A percentile compares a stretch with the other conserved stretches of the same genome.
Conservation (phyloP, 1,140 invertebrate species). For the Phymastichus coffea region DNA sequence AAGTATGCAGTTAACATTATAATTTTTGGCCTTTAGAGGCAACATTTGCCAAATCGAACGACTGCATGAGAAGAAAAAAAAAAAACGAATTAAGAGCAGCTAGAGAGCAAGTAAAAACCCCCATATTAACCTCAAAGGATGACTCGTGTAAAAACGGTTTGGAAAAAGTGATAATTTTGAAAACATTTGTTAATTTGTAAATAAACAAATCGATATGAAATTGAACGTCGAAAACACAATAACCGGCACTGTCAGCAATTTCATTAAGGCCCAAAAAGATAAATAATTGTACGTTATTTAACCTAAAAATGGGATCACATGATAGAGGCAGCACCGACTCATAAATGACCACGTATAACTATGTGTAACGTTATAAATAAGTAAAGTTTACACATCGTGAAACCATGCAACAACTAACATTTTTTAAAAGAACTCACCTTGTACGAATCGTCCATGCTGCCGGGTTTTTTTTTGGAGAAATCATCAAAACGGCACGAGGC, state of each 20-base stretch:
- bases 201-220: too few species aligned
- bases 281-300: slow-evolving; percentile 12
- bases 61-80: too few species aligned
- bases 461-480: slow-evolving; percentile 13
- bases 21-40: too few species aligned
- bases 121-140: slow-evolving; percentile 7
- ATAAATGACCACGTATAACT: neutral
- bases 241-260: neutral
- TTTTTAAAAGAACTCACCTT: too few species aligned
- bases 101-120: neutral
- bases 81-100: too few species aligned
- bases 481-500: slow-evolving; percentile 22
- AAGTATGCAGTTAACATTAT: too few species aligned
- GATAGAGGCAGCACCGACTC: slow-evolving; percentile 23
- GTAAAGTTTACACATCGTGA: too few species aligned
- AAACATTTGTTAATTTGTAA: too few species aligned
- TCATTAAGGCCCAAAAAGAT: neutral
- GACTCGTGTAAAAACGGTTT: too few species aligned
- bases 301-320: slow-evolving; percentile 26
- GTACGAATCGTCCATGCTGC: slow-evolving; percentile 26
- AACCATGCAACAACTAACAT: too few species aligned
- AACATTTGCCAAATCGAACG: slow-evolving; percentile 9
- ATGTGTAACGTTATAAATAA: slow-evolving; percentile 10
- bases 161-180: too few species aligned
- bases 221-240: too few species aligned